phyloP scores from a whole-genome alignment of 2,113 vertebrate species.

The Caranx melampygus region DNA sequence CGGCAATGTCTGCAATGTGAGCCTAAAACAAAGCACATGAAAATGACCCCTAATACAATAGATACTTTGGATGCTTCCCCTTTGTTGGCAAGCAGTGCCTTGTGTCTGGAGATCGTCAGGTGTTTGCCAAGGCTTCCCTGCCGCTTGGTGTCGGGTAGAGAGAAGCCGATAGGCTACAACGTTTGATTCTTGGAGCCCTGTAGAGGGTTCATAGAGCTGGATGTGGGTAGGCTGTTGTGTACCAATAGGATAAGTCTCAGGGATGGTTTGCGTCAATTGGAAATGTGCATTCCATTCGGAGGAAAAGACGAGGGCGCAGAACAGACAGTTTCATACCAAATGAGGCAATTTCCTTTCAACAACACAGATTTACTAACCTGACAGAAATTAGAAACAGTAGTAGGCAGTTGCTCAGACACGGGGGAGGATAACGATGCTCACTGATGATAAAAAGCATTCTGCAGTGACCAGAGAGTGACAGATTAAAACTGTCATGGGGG shows the following conservation, averaged over 20 bases:
- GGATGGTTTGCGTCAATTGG: constrained; percentile 56
- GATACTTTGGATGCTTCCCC: constrained; percentile 65
- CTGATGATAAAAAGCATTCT: constrained; percentile 52
- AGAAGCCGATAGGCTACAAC: constrained; percentile 50
- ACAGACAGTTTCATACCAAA: constrained; percentile 56
- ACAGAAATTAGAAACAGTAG: constrained; percentile 54
- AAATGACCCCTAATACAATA: constrained; percentile 52
- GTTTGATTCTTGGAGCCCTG: constrained; percentile 62
- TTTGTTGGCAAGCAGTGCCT: constrained; percentile 58
- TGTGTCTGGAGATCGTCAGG: constrained; percentile 65
- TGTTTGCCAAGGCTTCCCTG: constrained; percentile 63
- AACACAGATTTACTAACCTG: constrained; percentile 50
- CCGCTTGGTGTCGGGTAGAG: constrained; percentile 61
- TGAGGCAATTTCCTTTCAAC: constrained; percentile 42
- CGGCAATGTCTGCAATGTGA: constrained; percentile 50
- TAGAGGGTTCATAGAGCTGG: constrained; percentile 36
- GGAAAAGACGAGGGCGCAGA: constrained; percentile 23
- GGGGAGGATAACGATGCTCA: constrained; percentile 1
- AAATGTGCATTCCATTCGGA: constrained; percentile 65
- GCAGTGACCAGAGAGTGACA: constrained; percentile 31
- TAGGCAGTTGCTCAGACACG: constrained; percentile 25
- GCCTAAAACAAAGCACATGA: constrained; percentile 35
- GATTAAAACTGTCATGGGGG: constrained; percentile 52
- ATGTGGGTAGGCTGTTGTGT: constrained; percentile 47
- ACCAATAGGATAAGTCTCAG: constrained; percentile 52